phyloP scores from a whole-genome alignment of 2,113 vertebrate genomes.

The Peromyscus polionotus region DNA sequence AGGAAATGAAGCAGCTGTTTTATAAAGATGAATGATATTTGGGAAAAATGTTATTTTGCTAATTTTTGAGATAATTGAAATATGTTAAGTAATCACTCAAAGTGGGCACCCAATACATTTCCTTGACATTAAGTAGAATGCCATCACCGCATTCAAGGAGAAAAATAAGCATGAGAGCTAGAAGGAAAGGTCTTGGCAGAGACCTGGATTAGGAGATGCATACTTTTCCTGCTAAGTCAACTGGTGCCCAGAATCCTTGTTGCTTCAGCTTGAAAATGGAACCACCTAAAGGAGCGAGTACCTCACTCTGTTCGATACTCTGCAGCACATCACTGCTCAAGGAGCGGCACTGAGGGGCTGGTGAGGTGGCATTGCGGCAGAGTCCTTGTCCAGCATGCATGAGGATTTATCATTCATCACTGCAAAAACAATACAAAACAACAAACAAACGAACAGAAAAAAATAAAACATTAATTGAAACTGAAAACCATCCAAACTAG shows the following conservation, averaged over 20 bases:
- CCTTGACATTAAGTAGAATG: not conserved
- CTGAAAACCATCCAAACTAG: not conserved
- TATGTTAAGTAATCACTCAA: slow-evolving; percentile 30
- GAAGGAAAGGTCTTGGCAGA: not conserved
- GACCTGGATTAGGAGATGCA: not conserved
- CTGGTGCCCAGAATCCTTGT: not conserved
- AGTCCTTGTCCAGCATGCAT: not conserved
- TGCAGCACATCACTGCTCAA: not conserved
- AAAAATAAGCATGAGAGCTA: not conserved
- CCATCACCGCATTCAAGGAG: not conserved
- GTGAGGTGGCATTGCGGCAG: too few species aligned
- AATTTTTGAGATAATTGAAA: slow-evolving; percentile 46
- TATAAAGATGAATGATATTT: not conserved
- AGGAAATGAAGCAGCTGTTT: not conserved
- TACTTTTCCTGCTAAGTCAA: not conserved
- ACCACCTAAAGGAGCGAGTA: not conserved
- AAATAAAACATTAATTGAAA: not conserved
- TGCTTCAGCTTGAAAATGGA: not conserved
- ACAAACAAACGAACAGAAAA: too few species aligned
- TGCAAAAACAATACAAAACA: not conserved
- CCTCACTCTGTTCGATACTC: not conserved
- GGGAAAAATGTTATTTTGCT: slow-evolving; percentile 14
- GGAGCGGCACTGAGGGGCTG: not conserved
- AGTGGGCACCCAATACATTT: not conserved
- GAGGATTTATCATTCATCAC: not conserved